phyloP scores from a whole-genome alignment of 2,888 invertebrate species.

The Monochamus alternatus region DNA sequence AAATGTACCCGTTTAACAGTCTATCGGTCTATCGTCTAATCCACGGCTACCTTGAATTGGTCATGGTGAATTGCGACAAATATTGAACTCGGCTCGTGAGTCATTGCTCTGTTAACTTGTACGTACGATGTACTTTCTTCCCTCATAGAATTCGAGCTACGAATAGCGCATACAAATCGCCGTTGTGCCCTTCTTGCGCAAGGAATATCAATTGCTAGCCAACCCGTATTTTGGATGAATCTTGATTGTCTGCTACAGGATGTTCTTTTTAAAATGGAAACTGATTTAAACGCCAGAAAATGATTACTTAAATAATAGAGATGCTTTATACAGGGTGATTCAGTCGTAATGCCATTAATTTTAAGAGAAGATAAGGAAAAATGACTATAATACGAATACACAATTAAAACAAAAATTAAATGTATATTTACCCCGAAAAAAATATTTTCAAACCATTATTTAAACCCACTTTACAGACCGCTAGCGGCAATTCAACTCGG shows the following conservation, averaged over 20 bases:
- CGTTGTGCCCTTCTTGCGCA: neutral
- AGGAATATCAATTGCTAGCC: constrained; percentile 1
- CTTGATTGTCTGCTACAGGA: neutral
- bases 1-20: no score
- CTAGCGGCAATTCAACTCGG: no score
- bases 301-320: no score
- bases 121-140: constrained; percentile 1
- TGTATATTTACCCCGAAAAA: no score
- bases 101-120: constrained; percentile 9
- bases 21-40: no score
- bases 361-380: no score
- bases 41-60: constrained; percentile 1
- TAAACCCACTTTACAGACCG: no score
- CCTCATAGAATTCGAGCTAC: neutral
- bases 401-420: no score
- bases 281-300: neutral
- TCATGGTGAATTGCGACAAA: constrained; percentile 4
- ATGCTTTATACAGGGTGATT: neutral
- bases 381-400: no score
- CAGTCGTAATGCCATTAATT: no score
- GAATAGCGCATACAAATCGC: neutral
- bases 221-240: neutral
- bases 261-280: neutral
- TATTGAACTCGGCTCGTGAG: constrained; percentile 9
- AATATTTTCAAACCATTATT: no score